Evolutionary conservation across 2,888 invertebrate species (phyloP).

Genomic region (Papilio protenor): DNA sequence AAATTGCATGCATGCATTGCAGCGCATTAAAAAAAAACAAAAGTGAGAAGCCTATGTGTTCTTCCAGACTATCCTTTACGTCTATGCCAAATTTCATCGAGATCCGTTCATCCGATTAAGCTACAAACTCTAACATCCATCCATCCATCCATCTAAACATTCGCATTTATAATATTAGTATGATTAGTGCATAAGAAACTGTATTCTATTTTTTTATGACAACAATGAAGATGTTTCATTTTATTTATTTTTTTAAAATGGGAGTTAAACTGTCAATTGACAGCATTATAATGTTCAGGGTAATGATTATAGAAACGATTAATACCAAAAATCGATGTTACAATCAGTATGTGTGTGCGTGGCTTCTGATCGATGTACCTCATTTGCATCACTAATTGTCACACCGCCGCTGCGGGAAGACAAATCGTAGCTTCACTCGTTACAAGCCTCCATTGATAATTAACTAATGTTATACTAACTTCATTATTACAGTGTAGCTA

Average conservation of each 20-base stretch:
- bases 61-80: too few relatives aligned
- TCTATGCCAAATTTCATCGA: too few relatives aligned
- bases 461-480: conserved; percentile 12
- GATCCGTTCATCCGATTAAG: too few relatives aligned
- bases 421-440: conserved; percentile 16
- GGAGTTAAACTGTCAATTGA: not conserved
- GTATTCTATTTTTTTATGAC: too few relatives aligned
- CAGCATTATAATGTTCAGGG: not conserved
- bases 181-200: too few relatives aligned
- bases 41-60: too few relatives aligned
- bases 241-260: not conserved
- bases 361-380: conserved; percentile 31
- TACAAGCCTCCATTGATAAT: conserved; percentile 9
- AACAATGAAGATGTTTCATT: too few relatives aligned
- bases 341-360: conserved; percentile 14
- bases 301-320: not conserved
- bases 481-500: not conserved
- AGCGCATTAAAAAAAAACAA: too few relatives aligned
- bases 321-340: not conserved
- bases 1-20: too few relatives aligned
- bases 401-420: conserved; percentile 15
- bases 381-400: conserved; percentile 31
- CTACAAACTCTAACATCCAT: too few relatives aligned
- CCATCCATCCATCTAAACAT: too few relatives aligned
- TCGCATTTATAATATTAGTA: too few relatives aligned